Evolutionary conservation across 2,797 vertebrate species (phyloP).

Genomic region (Podarcis lilfordi): DNA sequence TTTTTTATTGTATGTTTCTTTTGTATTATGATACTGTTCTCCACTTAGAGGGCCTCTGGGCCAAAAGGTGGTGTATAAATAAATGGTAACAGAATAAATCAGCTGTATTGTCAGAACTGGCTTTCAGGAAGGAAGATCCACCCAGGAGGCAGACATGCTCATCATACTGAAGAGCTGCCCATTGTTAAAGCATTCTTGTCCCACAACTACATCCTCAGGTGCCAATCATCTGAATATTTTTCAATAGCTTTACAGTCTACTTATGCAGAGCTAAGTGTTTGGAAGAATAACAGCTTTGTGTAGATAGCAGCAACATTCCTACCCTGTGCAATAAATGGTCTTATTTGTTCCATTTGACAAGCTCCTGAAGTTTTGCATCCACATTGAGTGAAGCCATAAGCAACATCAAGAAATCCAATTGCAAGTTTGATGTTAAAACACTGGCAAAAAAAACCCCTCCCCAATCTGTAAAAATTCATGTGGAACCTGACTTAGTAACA

Average conservation of each 20-base stretch:
- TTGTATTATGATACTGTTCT: too few relatives aligned
- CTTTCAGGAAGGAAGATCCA: background rate
- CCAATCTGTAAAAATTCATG: background rate
- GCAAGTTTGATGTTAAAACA: background rate
- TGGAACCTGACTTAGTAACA: background rate
- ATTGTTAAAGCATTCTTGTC: background rate
- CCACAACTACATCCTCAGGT: background rate
- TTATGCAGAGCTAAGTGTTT: background rate
- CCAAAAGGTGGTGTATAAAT: too few relatives aligned
- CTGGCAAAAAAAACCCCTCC: background rate
- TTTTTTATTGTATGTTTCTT: too few relatives aligned
- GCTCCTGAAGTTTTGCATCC: background rate
- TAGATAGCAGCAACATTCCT: background rate
- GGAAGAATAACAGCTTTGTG: background rate
- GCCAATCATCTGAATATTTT: background rate
- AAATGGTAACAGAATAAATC: background rate
- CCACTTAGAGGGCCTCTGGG: too few relatives aligned
- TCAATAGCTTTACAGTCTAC: background rate
- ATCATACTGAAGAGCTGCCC: background rate
- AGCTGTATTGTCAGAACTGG: background rate
- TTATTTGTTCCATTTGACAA: background rate
- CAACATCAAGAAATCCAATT: background rate
- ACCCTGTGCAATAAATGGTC: background rate
- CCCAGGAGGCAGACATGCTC: background rate
- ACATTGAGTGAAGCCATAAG: background rate